A percentile compares a stretch with the other conserved stretches of the same genome.
Evolutionary conservation across 2,888 invertebrate genomes (phyloP).

Genomic region (Rotaria socialis): DNA sequence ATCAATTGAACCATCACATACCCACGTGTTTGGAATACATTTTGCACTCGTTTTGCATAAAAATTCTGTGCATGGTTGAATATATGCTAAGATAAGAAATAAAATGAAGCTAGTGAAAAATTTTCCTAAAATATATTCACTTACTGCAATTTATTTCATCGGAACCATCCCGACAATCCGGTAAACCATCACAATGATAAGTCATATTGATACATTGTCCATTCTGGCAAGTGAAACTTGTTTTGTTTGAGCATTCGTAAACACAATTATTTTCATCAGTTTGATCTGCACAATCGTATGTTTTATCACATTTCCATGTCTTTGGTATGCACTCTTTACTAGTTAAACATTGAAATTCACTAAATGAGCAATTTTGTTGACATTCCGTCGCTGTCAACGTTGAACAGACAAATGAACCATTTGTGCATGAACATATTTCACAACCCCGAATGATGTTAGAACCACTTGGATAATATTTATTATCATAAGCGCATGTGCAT

Average conservation of each 20-base stretch:
- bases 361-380: slow-evolving; percentile 36
- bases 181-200: slow-evolving; percentile 41
- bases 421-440: slow-evolving; percentile 37
- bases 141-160: slow-evolving; percentile 40
- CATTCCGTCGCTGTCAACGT: slow-evolving; percentile 2
- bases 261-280: slow-evolving; percentile 41
- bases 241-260: slow-evolving; percentile 29
- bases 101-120: no score
- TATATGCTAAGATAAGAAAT: neutral
- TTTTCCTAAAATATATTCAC: no score
- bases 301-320: slow-evolving; percentile 39
- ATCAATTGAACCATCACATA: slow-evolving; percentile 41
- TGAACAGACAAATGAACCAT: slow-evolving; percentile 39
- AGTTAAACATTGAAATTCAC: slow-evolving; percentile 36
- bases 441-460: slow-evolving; percentile 38
- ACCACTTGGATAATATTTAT: slow-evolving; percentile 38
- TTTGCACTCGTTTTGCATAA: slow-evolving; percentile 32
- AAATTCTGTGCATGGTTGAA: slow-evolving; percentile 33
- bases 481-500: slow-evolving; percentile 29
- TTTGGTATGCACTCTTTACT: slow-evolving; percentile 39
- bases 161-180: slow-evolving; percentile 40
- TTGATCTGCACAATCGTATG: slow-evolving; percentile 37
- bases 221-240: slow-evolving; percentile 37
- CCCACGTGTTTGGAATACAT: slow-evolving; percentile 42
- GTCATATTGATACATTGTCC: slow-evolving; percentile 42